A percentile compares a stretch with the other conserved stretches of the same genome.
phyloP scores from a whole-genome alignment of 2,113 vertebrate genomes.

The Alexandromys fortis region DNA sequence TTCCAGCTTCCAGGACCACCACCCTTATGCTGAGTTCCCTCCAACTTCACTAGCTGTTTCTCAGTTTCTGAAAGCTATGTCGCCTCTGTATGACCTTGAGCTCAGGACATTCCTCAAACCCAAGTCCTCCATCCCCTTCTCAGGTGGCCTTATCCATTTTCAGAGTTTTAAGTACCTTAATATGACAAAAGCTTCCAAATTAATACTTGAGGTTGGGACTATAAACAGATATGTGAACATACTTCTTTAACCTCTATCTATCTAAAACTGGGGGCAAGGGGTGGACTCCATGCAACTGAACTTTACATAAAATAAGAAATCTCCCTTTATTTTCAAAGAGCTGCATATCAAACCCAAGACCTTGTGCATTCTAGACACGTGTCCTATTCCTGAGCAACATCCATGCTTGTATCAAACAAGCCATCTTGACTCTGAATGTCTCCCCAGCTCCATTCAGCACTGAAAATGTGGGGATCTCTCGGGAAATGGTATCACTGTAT shows the following conservation, averaged over 20 bases:
- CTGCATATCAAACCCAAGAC: not conserved
- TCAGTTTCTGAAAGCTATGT: not conserved
- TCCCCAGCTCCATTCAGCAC: not conserved
- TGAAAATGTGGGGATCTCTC: not conserved
- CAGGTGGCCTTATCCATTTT: not conserved
- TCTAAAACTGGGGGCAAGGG: not conserved
- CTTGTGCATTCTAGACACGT: not conserved
- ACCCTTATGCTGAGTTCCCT: not conserved
- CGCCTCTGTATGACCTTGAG: conserved; percentile 17
- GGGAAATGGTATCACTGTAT: not conserved
- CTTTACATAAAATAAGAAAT: conserved; percentile 16
- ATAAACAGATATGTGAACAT: not conserved
- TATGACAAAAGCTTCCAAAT: conserved; percentile 27
- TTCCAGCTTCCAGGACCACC: not conserved
- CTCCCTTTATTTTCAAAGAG: not conserved
- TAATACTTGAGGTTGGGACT: not conserved
- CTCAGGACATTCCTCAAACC: not conserved
- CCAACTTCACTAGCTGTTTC: not conserved
- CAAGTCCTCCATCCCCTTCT: not conserved
- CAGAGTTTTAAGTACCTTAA: not conserved
- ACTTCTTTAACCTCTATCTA: conserved; percentile 24
- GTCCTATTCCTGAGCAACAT: not conserved
- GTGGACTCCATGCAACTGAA: not conserved
- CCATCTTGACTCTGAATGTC: conserved; percentile 39
- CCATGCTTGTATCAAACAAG: not conserved